phyloP scores from a whole-genome alignment of 2,113 vertebrate species.

The Tupaia tana region DNA sequence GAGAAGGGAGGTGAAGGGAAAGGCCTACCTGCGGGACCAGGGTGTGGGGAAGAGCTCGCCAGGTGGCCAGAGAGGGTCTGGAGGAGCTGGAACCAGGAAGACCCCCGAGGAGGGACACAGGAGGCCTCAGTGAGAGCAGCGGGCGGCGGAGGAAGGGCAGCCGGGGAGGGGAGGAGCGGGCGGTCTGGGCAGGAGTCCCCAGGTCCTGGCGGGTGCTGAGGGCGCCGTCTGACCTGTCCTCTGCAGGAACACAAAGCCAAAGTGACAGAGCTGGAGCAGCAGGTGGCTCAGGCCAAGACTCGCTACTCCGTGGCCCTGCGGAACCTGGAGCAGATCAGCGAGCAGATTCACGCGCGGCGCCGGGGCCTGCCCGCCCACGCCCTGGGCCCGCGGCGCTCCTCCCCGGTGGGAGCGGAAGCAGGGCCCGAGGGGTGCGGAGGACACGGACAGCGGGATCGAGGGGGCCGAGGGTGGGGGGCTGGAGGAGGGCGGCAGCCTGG shows the following conservation, averaged over 20 bases:
- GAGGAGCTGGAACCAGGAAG: no score
- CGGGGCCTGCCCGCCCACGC: constrained; percentile 64
- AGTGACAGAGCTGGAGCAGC: constrained; percentile 90
- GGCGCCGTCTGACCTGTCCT: no score
- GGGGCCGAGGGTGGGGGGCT: constrained; percentile 68
- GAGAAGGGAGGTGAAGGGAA: neutral
- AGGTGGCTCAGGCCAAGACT: constrained; percentile 91
- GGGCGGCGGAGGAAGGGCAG: no score
- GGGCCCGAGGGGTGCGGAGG: neutral
- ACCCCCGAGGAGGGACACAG: no score
- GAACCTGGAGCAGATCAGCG: constrained; percentile 95
- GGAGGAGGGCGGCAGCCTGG: constrained; percentile 74
- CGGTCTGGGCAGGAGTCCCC: no score
- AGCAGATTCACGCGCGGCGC: constrained; percentile 93
- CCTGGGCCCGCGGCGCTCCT: constrained; percentile 59
- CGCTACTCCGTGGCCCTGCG: constrained; percentile 92
- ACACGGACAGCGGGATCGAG: constrained; percentile 83
- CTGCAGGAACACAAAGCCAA: constrained; percentile 93
- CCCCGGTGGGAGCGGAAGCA: constrained; percentile 81
- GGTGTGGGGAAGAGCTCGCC: no score
- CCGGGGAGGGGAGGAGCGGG: no score
- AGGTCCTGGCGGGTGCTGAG: no score
- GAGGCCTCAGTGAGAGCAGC: no score
- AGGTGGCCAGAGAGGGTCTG: no score
- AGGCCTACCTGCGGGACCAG: no score